phyloP scores from a whole-genome alignment of 2,113 vertebrate genomes.

The Ginglymostoma cirratum region DNA sequence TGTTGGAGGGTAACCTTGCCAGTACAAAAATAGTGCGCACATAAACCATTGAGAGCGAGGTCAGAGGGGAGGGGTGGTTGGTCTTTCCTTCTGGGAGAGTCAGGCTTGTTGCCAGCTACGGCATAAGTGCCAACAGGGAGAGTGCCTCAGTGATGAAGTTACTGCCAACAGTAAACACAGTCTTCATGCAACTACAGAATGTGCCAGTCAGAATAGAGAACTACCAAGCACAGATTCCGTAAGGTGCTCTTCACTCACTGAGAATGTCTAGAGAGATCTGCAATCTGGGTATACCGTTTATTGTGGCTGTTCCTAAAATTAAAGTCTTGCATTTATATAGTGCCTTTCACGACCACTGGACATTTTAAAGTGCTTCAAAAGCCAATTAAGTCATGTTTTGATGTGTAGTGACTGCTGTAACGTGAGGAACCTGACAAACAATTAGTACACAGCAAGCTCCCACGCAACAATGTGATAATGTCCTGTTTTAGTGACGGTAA shows the following conservation, averaged over 20 bases:
- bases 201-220: too few relatives aligned
- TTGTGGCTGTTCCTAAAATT: background rate
- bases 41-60: too few relatives aligned
- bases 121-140: too few relatives aligned
- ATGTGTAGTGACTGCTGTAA: background rate
- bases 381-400: background rate
- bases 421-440: background rate
- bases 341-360: background rate
- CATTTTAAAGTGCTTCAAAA: background rate
- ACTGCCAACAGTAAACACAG: too few relatives aligned
- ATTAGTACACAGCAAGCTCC: background rate
- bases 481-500: background rate
- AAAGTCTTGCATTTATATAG: background rate
- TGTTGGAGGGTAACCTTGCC: too few relatives aligned
- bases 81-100: too few relatives aligned
- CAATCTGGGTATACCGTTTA: background rate
- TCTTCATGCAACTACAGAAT: too few relatives aligned
- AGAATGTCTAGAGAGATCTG: background rate
- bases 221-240: too few relatives aligned
- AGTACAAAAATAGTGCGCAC: too few relatives aligned
- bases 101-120: too few relatives aligned
- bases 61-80: too few relatives aligned
- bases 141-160: too few relatives aligned
- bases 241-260: background rate
- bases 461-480: background rate